Evolutionary conservation across 1,140 invertebrate species (phyloP).

Genomic region (Euwallacea similis): DNA sequence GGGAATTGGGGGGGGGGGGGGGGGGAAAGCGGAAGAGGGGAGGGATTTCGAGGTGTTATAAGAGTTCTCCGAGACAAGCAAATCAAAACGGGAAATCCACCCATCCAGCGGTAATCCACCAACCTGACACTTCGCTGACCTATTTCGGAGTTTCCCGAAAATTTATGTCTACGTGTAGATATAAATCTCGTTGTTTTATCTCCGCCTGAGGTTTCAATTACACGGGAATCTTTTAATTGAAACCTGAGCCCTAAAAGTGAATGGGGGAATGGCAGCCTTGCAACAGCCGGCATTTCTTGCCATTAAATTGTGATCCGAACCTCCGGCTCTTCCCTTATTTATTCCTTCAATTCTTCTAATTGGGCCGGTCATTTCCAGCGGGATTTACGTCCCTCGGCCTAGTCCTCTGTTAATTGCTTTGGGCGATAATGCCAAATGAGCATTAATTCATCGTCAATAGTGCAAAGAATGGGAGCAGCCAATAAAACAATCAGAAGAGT

Average conservation of each 20-base stretch:
- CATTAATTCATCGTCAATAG: neutral
- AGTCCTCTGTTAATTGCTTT: neutral
- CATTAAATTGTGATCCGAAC: slow-evolving; percentile 27
- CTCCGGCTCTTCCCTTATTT: slow-evolving; percentile 18
- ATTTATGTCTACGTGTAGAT: slow-evolving; percentile 27
- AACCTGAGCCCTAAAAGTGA: slow-evolving; percentile 30
- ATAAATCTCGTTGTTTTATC: slow-evolving; percentile 34
- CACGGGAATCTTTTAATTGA: slow-evolving; percentile 36
- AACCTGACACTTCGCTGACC: slow-evolving; percentile 10
- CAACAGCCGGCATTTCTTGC: slow-evolving; percentile 16
- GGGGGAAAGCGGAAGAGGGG: no score
- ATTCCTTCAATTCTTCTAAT: slow-evolving; percentile 29
- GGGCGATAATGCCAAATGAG: neutral
- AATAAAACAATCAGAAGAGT: slow-evolving; percentile 33
- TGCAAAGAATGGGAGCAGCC: slow-evolving; percentile 14
- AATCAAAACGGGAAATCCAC: no score
- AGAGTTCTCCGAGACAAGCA: no score
- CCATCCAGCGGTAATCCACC: neutral
- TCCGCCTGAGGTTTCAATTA: slow-evolving; percentile 33
- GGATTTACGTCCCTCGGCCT: slow-evolving; percentile 5
- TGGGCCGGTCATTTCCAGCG: slow-evolving; percentile 6
- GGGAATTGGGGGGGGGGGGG: no score
- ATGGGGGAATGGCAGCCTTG: slow-evolving; percentile 20
- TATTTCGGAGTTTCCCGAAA: slow-evolving; percentile 21
- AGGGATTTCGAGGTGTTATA: no score